Evolutionary conservation across 2,888 invertebrate species (phyloP).

Genomic region (Oligia latruncula): DNA sequence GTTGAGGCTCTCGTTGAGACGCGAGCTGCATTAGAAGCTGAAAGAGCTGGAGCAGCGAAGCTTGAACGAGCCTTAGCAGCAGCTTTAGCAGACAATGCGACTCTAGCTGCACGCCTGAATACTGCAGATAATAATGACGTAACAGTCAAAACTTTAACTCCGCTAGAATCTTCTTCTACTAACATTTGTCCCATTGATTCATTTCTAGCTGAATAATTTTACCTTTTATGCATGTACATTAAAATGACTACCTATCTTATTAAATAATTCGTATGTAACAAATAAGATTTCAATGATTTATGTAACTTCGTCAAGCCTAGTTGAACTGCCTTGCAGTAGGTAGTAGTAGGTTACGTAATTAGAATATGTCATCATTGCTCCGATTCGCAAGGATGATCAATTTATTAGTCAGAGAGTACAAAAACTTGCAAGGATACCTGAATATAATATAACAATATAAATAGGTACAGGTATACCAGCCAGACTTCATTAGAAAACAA

Average conservation of each 20-base stretch:
- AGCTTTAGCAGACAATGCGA: slow-evolving; percentile 81
- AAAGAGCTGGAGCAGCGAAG: slow-evolving; percentile 78
- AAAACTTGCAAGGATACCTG: slow-evolving; percentile 40
- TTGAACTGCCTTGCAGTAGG: slow-evolving; percentile 9
- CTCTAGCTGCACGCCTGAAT: slow-evolving; percentile 77
- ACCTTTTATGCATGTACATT: not conserved
- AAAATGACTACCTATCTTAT: slow-evolving; percentile 3
- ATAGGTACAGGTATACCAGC: slow-evolving; percentile 10
- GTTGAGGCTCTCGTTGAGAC: slow-evolving; percentile 75
- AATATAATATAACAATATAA: slow-evolving; percentile 12
- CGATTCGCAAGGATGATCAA: slow-evolving; percentile 49
- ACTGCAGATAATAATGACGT: slow-evolving; percentile 70
- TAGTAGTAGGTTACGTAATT: slow-evolving; percentile 41
- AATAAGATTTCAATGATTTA: slow-evolving; percentile 31
- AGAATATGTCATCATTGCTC: slow-evolving; percentile 56
- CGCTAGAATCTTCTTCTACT: slow-evolving; percentile 61
- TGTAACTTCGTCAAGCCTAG: slow-evolving; percentile 43
- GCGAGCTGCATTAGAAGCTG: slow-evolving; percentile 79
- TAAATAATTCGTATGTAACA: slow-evolving; percentile 14
- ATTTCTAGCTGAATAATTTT: slow-evolving; percentile 82
- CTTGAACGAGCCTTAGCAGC: slow-evolving; percentile 81
- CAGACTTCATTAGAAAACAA: slow-evolving; percentile 60
- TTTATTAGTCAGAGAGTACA: slow-evolving; percentile 44
- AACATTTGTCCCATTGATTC: slow-evolving; percentile 82
- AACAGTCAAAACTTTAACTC: slow-evolving; percentile 52